Base-by-base conservation (phyloP, 1,140 invertebrate genomes). In the Caenorhabditis briggsae region DNA sequence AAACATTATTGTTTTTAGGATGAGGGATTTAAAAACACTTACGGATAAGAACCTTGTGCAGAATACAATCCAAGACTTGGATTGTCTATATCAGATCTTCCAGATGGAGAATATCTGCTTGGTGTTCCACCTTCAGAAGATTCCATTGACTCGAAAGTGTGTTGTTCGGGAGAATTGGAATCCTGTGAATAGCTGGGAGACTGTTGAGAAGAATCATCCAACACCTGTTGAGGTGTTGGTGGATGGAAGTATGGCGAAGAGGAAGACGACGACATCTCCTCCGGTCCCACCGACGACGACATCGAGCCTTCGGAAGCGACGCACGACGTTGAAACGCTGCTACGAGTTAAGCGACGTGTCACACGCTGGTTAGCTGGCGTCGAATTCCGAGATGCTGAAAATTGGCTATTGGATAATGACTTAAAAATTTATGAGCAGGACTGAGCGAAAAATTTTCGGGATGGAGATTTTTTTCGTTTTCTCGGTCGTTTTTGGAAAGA, bases 141-240 rank as follows among this genome's bases (percentile, higher is more conserved):
- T 23, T 78, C 70, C 43, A 78, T 23, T 50, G 70, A 78, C 43
- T 78, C 70, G 14, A 78, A 78, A 12, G 43, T 50, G 43, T 70
- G 41, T 78, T 78, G 70, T 23, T 46, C 11, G 8, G 70, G 46
- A 3, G 70, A 78, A 50, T 78, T 78, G 7, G 70, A 78, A n/a
- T 78, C 46, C 23, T 78, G 70, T 78, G 70, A 78, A 23, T 78
- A 78, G 41, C 70, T 78, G n/a, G 70, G 70, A n/a, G 70, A 78
- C 41, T 78, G 70, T 18, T 48, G 12, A 50, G n/a, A 20, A 11
- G 46, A 20, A 78, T 78, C 70, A 78, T 78, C 70, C 46, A 78
- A 50, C 70, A 78, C 70, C 46, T 78, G 70, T 70, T 70, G 64
- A 46, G 11, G 64, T 14, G 50, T 53, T 78, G 43, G 70, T 50